These are phyloP conservation scores for Yponomeuta cagnagella DNA, from an alignment of 2,888 invertebrate species.

Conservation along the genomic window DNA sequence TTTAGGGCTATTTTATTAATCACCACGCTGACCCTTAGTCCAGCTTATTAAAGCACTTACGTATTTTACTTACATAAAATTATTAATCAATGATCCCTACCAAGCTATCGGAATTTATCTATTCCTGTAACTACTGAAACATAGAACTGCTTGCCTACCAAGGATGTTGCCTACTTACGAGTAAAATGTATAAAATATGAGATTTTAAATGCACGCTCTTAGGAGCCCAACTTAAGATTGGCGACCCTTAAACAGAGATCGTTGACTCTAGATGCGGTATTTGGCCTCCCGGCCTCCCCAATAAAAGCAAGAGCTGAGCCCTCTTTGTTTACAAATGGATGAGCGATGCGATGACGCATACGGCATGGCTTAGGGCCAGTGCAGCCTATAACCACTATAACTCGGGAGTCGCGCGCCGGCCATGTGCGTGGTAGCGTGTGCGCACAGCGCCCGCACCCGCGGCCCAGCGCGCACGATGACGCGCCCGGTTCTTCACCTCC, in stretches of 20 bases:
- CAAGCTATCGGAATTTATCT: too few species aligned
- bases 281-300: conserved; percentile 11
- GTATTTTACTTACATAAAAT: too few species aligned
- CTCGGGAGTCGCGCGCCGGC: conserved; percentile 71
- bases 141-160: too few species aligned
- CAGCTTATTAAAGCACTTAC: too few species aligned
- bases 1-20: too few species aligned
- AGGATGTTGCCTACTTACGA: too few species aligned
- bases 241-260: not conserved
- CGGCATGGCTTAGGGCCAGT: conserved; percentile 35
- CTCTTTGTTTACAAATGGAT: conserved; percentile 72
- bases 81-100: too few species aligned
- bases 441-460: conserved; percentile 60
- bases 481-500: not conserved
- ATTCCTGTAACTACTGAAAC: too few species aligned
- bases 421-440: conserved; percentile 69
- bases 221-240: not conserved
- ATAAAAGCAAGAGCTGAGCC: conserved; percentile 23
- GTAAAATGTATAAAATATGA: too few species aligned
- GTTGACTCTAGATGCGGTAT: conserved; percentile 5
- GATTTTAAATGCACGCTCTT: too few species aligned
- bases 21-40: too few species aligned
- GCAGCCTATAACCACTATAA: conserved; percentile 49
- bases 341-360: conserved; percentile 15
- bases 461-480: conserved; percentile 33